Evolutionary conservation across 2,888 invertebrate species (phyloP).

Genomic region (Cataglyphis altisquamis): DNA sequence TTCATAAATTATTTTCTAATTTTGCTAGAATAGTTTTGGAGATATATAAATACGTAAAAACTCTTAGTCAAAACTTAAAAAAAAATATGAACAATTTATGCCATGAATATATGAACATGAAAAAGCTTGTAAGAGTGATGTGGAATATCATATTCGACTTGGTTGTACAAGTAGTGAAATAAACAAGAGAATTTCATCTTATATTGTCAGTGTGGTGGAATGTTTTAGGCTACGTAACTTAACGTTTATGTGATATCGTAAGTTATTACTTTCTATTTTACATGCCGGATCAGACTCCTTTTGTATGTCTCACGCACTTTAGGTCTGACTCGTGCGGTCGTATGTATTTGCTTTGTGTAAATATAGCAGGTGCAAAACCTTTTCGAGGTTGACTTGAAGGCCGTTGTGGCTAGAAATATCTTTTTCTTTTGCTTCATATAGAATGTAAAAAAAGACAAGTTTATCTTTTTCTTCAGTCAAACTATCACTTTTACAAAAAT

Average conservation of each 20-base stretch:
- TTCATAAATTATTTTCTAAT: no score
- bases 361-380: constrained; percentile 81
- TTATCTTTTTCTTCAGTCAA: no score
- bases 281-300: constrained; percentile 51
- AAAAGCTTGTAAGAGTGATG: neutral
- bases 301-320: constrained; percentile 44
- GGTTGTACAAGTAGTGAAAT: constrained; percentile 17
- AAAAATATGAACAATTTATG: neutral
- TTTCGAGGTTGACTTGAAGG: constrained; percentile 81
- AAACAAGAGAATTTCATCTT: neutral
- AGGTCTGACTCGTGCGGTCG: constrained; percentile 47
- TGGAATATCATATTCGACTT: neutral
- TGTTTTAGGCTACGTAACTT: constrained; percentile 21
- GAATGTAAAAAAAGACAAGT: no score
- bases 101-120: neutral
- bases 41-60: neutral
- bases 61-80: neutral
- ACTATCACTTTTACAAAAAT: no score
- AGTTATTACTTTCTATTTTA: constrained; percentile 54
- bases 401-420: constrained; percentile 76
- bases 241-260: constrained; percentile 58
- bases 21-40: no score
- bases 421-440: no score
- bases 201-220: neutral
- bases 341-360: constrained; percentile 79